Evolutionary conservation across 2,113 vertebrate genomes (phyloP), one percentile per base, ranked within the genome.

Genomic region (Centropus unirufus): DNA sequence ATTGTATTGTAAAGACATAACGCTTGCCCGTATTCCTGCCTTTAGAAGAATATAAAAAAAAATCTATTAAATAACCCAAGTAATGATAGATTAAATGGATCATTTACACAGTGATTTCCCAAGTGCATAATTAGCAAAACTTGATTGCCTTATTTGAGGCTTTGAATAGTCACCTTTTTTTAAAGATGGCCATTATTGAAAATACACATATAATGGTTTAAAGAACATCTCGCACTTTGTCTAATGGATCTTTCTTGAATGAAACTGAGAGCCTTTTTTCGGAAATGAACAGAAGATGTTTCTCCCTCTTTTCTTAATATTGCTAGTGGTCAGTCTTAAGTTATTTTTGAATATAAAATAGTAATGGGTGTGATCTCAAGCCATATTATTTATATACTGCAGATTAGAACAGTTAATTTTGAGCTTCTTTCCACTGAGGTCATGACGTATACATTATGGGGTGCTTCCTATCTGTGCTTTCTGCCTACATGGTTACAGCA

Each of bases 401-500:
- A 52, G 61, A 64, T 61, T 44, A 77, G 47, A 82, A 85, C 6
- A 47, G 24, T 21, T 90, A 42, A 83, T 93, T 57, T 74, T 24
- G 70, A 80, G 8, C 30, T 39, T 88, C 89, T 80, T 90, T 39
- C 64, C 64, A 91, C 62, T 78, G 69, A 70, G 52, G 36, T 90
- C 57, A 51, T 89, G 44, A 80, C 68, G 84, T 83, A 93, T 34
- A 55, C 72, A 12, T 73, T 79, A 90, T 76, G 40, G 63, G 87
- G n/a, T 96, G 83, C 75, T 29, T 89, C 64, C 90, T 78, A 69
- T 78, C 67, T 7, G 3, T 36, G 87, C 64, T 46, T 74, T 74
- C 85, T 87, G 55, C 77, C 86, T 94, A 17, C 23, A 20, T 92
- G 76, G 87, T 90, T 81, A 81, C 68, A 86, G 80, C 34, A 42